These are phyloP conservation scores for Heliornis fulica DNA, from an alignment of 2,113 vertebrate species.

Conservation along the genomic window DNA sequence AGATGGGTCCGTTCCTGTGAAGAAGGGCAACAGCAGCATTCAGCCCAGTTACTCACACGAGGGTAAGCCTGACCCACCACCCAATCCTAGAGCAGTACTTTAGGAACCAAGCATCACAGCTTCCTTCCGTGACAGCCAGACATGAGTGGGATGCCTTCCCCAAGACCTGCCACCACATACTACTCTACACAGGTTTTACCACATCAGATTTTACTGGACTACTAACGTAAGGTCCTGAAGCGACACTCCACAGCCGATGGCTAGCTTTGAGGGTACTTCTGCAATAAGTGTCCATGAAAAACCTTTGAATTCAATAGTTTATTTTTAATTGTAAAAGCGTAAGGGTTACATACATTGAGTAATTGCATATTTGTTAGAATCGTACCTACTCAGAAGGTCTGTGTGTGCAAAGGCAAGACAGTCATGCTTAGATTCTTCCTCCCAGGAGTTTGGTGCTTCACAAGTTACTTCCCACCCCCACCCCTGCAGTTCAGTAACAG, in stretches of 20 bases:
- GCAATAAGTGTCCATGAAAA: background rate
- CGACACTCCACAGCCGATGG: fast-evolving
- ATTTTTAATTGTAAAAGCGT: slow-evolving; percentile 39
- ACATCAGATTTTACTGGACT: background rate
- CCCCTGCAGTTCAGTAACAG: background rate
- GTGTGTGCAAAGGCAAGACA: background rate
- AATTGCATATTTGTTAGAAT: slow-evolving; percentile 38
- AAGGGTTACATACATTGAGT: background rate
- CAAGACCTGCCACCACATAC: no score
- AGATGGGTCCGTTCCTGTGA: background rate
- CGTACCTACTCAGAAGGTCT: background rate
- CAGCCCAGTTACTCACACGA: background rate
- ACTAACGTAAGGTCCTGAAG: background rate
- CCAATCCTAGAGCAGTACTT: background rate
- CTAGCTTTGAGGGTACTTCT: background rate
- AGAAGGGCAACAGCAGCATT: background rate
- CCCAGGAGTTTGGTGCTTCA: background rate
- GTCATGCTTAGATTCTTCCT: background rate
- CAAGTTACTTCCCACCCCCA: background rate
- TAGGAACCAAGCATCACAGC: background rate
- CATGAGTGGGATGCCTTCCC: no score
- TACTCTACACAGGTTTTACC: background rate
- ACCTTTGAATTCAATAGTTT: slow-evolving; percentile 13
- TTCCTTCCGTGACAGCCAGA: background rate
- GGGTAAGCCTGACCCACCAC: background rate